Base-by-base conservation (phyloP, 2,797 vertebrate genomes). In the Pelochelys cantorii region DNA sequence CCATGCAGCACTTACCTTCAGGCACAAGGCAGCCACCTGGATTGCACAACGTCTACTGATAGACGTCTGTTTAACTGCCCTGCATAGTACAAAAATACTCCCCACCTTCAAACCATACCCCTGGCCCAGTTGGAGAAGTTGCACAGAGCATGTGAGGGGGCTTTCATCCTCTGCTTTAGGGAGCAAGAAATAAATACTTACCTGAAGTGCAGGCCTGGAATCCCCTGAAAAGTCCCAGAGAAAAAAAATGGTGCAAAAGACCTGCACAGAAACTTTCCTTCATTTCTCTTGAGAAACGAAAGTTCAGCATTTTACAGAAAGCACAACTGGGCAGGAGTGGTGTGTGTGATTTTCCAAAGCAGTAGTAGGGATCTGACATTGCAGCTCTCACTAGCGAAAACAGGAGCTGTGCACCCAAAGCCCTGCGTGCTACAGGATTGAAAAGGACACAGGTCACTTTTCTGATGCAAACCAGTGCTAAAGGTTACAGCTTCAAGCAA, bases 131-230 rank as follows among this genome's bases (percentile, higher is more conserved):
- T 77, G 92, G 93, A 92, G 93, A 92, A 85, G 92, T 87, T 86
- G 81, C 25, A 83, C 92, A 87, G 93, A 68, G 88, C 84, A 90
- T 1, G n/a, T 87, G 93, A 90, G 83, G 81, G 85, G 79, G 90
- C 95, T 95, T 93, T 96, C 65, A 90, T 96, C 92, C 91, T 79
- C 75, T 1, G 68, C 97, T 97, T 96, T 93, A 88, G 93, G 94
- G 92, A 91, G 93, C 90, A 85, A 95, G 90, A 94, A 94, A 94
- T 95, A 97, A 96, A 96, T 97, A 95, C 97, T 97, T 97, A 96
- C 83, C 84, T 79, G 0, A 88, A 96, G 88, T 75, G 81, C 89
- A 94, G 96, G 88, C 62, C 93, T 95, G 93, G 93, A 96, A 92
- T 97, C 95, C 25, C 93, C 92, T 96, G 91, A 95, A 95, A 4